Conservation (phyloP, 2,888 invertebrate species). For the Arctia plantaginis region DNA sequence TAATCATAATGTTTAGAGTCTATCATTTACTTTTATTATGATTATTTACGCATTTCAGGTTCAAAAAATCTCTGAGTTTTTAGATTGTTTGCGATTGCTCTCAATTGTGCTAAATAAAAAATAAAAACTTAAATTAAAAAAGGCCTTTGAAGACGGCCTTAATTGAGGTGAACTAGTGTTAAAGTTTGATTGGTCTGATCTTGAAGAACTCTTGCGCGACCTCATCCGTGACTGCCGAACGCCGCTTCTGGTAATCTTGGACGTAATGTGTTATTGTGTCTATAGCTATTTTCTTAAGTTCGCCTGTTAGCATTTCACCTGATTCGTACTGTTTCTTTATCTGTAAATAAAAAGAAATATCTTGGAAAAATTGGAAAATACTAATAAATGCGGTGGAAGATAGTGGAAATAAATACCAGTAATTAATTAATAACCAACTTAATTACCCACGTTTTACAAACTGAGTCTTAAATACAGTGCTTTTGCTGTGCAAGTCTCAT, state of each 20-base stretch:
- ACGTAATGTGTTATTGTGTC: conserved; percentile 90
- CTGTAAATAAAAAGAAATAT: conserved; percentile 50
- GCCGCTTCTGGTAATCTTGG: conserved; percentile 92
- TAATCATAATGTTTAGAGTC: no score
- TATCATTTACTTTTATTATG: no score
- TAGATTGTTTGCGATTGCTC: no score
- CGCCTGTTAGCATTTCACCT: conserved; percentile 96
- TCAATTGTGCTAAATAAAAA: no score
- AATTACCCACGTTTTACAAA: no score
- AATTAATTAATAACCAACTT: no score
- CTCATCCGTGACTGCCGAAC: conserved; percentile 94
- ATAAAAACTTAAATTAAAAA: background rate
- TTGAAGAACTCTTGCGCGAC: conserved; percentile 93
- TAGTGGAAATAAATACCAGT: no score
- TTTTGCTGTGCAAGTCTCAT: no score
- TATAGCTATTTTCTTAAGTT: conserved; percentile 96
- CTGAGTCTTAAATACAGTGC: no score
- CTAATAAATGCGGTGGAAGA: no score
- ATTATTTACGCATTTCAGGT: no score
- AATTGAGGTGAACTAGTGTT: conserved; percentile 32
- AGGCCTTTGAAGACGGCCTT: background rate
- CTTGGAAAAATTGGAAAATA: background rate
- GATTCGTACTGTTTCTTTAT: conserved; percentile 91
- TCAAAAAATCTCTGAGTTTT: no score
- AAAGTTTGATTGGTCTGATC: conserved; percentile 91